phyloP scores from a whole-genome alignment of 2,888 invertebrate genomes.

The Leucophora obtusa region DNA sequence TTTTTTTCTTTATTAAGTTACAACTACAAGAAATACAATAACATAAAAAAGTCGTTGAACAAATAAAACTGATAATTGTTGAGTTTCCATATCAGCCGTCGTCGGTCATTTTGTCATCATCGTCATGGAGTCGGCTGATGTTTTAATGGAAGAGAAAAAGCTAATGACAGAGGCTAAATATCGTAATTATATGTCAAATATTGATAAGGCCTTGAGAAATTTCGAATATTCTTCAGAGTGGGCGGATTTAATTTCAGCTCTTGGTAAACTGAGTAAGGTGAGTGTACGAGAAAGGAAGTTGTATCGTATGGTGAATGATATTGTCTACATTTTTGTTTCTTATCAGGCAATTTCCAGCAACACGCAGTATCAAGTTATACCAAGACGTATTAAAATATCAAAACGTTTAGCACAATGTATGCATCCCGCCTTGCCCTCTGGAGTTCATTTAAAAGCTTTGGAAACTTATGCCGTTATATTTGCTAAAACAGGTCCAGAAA shows the following conservation, averaged over 20 bases:
- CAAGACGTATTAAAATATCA: slow-evolving; percentile 90
- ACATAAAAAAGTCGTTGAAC: not conserved
- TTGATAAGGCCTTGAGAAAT: slow-evolving; percentile 92
- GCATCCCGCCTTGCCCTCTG: slow-evolving; percentile 93
- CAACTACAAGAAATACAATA: slow-evolving; percentile 11
- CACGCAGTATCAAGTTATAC: slow-evolving; percentile 91
- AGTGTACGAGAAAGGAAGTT: slow-evolving; percentile 3
- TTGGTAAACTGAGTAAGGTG: slow-evolving; percentile 94
- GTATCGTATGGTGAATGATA: not conserved
- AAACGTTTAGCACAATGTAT: slow-evolving; percentile 95
- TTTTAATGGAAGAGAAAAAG: slow-evolving; percentile 85
- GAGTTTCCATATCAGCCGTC: slow-evolving; percentile 16
- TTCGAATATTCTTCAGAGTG: slow-evolving; percentile 97
- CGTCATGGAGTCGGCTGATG: slow-evolving; percentile 77
- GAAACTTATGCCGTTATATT: slow-evolving; percentile 95
- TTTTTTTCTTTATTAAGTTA: slow-evolving; percentile 38
- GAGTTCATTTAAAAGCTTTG: slow-evolving; percentile 93
- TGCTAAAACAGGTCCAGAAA: slow-evolving; percentile 90
- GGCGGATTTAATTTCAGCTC: slow-evolving; percentile 94
- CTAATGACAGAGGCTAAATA: slow-evolving; percentile 90
- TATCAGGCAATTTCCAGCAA: slow-evolving; percentile 87
- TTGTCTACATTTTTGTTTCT: slow-evolving; percentile 44
- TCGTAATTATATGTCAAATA: slow-evolving; percentile 87
- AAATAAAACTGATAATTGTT: slow-evolving; percentile 34
- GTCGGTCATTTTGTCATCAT: slow-evolving; percentile 17